A percentile compares a stretch with the other conserved stretches of the same genome.
These are phyloP conservation scores for Psix sp. DNA, from an alignment of 1,140 invertebrate species.

Conservation along the genomic window DNA sequence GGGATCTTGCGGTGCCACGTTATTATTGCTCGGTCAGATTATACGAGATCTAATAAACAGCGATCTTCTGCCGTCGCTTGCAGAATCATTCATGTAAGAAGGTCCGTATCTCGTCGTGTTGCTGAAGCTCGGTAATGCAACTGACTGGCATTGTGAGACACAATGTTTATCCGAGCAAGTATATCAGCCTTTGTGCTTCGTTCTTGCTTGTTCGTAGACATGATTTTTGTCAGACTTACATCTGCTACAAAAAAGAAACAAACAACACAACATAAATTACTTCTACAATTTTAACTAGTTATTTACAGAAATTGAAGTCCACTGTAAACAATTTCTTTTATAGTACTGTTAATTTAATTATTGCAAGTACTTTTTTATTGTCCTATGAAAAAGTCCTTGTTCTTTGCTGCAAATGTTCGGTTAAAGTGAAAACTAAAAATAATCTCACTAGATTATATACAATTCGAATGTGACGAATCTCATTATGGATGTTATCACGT, in stretches of 20 bases:
- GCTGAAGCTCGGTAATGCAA: conserved; percentile 41
- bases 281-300: neutral
- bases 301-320: neutral
- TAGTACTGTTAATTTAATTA: neutral
- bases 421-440: too few relatives aligned
- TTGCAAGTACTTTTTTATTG: neutral
- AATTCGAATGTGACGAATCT: too few relatives aligned
- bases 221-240: conserved; percentile 2
- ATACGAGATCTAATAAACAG: conserved; percentile 53
- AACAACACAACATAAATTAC: neutral
- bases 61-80: conserved; percentile 51
- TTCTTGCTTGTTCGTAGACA: conserved; percentile 3
- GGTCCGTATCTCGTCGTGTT: conserved; percentile 38
- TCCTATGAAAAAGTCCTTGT: neutral
- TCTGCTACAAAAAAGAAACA: neutral
- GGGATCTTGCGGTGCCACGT: conserved; percentile 8
- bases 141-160: conserved; percentile 44
- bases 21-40: conserved; percentile 52
- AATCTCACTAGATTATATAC: too few relatives aligned
- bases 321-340: too few relatives aligned
- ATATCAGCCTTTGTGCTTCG: conserved; percentile 17
- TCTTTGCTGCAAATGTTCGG: too few relatives aligned
- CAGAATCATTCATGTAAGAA: conserved; percentile 51
- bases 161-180: conserved; percentile 52
- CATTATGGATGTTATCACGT: conserved; percentile 13